Conservation (phyloP, 2,113 vertebrate genomes). For the Toxotes jaculatrix region DNA sequence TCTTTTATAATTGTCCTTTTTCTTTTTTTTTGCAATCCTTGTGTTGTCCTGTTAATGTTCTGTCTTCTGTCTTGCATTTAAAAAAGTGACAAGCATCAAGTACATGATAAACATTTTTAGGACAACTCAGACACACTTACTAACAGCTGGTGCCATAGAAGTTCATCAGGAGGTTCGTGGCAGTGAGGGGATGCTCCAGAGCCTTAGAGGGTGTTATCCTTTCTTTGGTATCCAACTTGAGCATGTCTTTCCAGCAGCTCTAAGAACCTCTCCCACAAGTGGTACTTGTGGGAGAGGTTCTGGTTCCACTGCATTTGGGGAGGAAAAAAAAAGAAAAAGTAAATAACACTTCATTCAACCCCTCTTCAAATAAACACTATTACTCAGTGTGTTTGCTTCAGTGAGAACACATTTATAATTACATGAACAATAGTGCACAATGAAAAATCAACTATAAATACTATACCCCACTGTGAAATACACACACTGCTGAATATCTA, state of each 20-base stretch:
- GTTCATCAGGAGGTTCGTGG: neutral
- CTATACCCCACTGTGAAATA: neutral
- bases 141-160: neutral
- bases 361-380: conserved; percentile 24
- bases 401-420: neutral
- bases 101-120: no score
- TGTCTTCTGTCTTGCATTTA: no score
- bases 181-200: neutral
- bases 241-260: conserved; percentile 7
- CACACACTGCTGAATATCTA: neutral
- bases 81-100: no score
- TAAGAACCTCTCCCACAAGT: neutral
- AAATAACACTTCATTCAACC: conserved; percentile 18
- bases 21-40: no score
- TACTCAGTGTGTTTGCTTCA: conserved; percentile 12
- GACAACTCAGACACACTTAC: neutral
- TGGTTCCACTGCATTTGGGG: conserved; percentile 3
- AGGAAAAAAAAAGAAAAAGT: neutral
- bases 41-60: no score
- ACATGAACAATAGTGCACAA: neutral
- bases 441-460: neutral
- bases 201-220: neutral
- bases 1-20: no score
- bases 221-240: conserved; percentile 19
- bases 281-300: neutral